Evolutionary conservation across 92 coral and sea anemone species (phyloP), one percentile per base, ranked within the genome.

Genomic region (Pocillopora grandis): DNA sequence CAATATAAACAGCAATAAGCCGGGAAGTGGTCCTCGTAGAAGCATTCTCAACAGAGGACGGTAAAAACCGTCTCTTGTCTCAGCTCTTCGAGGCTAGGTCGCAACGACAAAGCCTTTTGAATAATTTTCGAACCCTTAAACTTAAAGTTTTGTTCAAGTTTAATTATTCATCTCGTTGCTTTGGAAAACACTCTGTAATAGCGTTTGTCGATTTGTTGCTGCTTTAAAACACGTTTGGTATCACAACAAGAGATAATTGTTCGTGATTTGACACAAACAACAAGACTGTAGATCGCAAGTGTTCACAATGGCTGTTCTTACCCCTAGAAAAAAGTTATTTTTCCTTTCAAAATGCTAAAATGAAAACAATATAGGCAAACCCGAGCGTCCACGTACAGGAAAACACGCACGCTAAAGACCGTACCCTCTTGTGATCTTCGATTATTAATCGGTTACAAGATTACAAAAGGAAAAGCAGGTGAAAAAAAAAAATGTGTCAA

Each of bases 1-100:
- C 88, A 84, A 56, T 65, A 84, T 73, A 67, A 76, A 76, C 81
- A 84, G 88, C 83, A 84, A 69, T 37, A 84, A 48, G 18, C 88
- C 66, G 76, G 76, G 2, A 3, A 76, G 23, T 13, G 58, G 12
- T 55, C 74, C 74, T 3, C 71, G 72, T 37, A 74, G 2, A 21
- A 83, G 35, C 86, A 83, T 83, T 66, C 56, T 66, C 36, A 48
- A 63, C 74, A 74, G 60, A 55, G 70, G 80, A 75, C 86, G 86
- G 86, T 64, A n/a, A 62, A 82, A 23, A 83, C 86, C 86, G 86
- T 35, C 86, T 74, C 27, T 74, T 56, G 85, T 19, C 70, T 69
- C 14, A 2, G 66, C 84, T 58, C 19, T 75, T 59, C 42, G 61
- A 56, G 64, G 77, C 85, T 81, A 37, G 42, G 66, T 71, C 85